Conservation (phyloP, 2,113 vertebrate genomes). For the Cololabis saira region DNA sequence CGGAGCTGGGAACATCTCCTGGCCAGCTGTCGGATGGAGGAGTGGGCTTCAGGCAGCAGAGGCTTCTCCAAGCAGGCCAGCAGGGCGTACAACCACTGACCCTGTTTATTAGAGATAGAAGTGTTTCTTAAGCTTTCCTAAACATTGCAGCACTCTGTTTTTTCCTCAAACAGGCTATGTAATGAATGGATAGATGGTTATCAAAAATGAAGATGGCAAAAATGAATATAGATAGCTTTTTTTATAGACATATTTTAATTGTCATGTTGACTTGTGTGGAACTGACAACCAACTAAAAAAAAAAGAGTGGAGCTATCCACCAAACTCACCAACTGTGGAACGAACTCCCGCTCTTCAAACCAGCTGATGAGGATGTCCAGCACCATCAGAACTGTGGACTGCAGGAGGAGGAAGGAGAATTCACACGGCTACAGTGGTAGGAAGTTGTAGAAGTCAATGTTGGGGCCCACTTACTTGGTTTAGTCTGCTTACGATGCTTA, state of each 20-base stretch:
- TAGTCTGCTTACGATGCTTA: constrained; percentile 95
- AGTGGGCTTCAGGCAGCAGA: constrained; percentile 94
- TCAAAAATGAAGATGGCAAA: too few species aligned
- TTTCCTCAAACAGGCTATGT: too few species aligned
- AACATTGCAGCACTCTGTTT: too few species aligned
- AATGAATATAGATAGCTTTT: too few species aligned
- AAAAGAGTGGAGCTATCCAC: not conserved
- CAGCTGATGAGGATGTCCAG: constrained; percentile 91
- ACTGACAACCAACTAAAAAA: rapidly evolving
- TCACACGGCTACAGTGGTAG: not conserved
- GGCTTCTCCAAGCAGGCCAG: constrained; percentile 96
- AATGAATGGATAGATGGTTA: too few species aligned
- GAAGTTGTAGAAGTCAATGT: not conserved
- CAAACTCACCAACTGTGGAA: constrained; percentile 91
- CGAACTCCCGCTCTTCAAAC: constrained; percentile 92
- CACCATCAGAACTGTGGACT: constrained; percentile 91
- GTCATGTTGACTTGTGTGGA: not conserved
- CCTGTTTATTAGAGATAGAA: constrained; percentile 72
- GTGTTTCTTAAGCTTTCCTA: not conserved
- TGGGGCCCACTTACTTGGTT: constrained; percentile 85
- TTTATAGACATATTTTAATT: not conserved
- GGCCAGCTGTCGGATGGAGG: constrained; percentile 94
- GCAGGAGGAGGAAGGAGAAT: not conserved
- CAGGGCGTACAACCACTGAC: constrained; percentile 92
- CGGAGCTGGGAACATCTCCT: constrained; percentile 92